phyloP scores from a whole-genome alignment of 2,888 invertebrate species.

The Meganola albula region DNA sequence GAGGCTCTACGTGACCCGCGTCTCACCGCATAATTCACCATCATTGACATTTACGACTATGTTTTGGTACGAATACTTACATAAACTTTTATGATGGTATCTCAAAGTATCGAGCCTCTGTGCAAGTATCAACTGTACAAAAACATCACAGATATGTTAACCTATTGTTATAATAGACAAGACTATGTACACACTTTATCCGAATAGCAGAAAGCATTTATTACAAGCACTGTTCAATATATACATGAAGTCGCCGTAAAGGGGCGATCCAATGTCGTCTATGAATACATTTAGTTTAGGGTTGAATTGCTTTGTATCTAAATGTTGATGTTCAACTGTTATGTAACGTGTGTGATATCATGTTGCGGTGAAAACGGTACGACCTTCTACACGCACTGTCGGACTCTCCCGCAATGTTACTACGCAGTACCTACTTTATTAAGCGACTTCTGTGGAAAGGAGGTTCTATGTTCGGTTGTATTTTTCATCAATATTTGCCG shows the following conservation, averaged over 20 bases:
- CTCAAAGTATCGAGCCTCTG: constrained; percentile 12
- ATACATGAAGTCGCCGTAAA: constrained; percentile 35
- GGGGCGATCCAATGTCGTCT: constrained; percentile 29
- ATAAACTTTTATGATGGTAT: constrained; percentile 12
- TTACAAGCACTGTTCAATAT: constrained; percentile 39
- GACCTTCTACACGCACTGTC: constrained; percentile 61
- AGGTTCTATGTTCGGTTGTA: no score
- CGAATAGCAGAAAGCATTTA: constrained; percentile 51
- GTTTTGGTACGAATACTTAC: constrained; percentile 18
- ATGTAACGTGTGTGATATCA: constrained; percentile 59
- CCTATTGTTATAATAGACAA: constrained; percentile 35
- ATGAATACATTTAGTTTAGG: constrained; percentile 29
- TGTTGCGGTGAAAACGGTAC: constrained; percentile 62
- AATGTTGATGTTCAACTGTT: constrained; percentile 47
- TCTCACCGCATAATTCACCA: constrained; percentile 32
- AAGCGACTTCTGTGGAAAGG: no score
- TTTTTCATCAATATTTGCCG: no score
- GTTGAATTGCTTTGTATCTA: constrained; percentile 40
- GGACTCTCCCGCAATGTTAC: constrained; percentile 44
- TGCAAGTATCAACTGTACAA: constrained; percentile 15
- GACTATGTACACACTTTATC: constrained; percentile 37
- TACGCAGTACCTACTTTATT: no score
- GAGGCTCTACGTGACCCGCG: constrained; percentile 16
- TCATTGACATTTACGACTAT: constrained; percentile 37
- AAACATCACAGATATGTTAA: constrained; percentile 20